These are phyloP conservation scores for Eumacrocentrus americanus DNA, from an alignment of 2,888 invertebrate species.

Conservation along the genomic window DNA sequence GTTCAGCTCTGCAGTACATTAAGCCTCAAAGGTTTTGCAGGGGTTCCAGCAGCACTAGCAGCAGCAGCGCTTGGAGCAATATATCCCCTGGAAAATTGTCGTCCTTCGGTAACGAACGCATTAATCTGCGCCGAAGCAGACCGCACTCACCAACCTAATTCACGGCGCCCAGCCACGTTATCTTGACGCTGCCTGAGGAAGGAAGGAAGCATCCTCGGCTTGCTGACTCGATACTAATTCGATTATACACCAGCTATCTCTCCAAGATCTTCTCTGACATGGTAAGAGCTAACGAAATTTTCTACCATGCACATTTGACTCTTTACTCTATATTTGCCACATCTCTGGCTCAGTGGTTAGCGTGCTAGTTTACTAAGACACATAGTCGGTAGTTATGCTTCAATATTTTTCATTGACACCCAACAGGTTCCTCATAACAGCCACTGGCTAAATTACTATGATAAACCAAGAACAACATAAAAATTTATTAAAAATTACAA, in stretches of 20 bases:
- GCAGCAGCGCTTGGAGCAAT: conserved; percentile 28
- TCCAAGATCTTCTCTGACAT: neutral
- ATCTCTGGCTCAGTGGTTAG: too few species aligned
- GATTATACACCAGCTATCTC: conserved; percentile 33
- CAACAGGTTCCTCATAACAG: too few species aligned
- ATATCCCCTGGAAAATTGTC: conserved; percentile 40
- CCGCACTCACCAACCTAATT: conserved; percentile 39
- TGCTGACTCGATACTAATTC: conserved; percentile 38
- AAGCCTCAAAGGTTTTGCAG: conserved; percentile 34
- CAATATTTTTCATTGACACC: too few species aligned
- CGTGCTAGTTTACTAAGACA: too few species aligned
- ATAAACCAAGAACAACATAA: too few species aligned
- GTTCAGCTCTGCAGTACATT: conserved; percentile 35
- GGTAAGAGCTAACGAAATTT: conserved; percentile 4
- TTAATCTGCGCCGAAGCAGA: conserved; percentile 39
- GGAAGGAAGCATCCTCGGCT: conserved; percentile 33
- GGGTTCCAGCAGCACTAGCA: conserved; percentile 16
- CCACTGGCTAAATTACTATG: too few species aligned
- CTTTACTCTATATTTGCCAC: too few species aligned
- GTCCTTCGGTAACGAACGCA: conserved; percentile 40
- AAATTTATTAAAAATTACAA: too few species aligned
- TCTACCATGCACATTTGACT: neutral
- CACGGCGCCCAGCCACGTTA: conserved; percentile 24
- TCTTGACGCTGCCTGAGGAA: conserved; percentile 23
- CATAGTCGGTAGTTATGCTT: too few species aligned